A percentile compares a stretch with the other conserved stretches of the same genome.
Evolutionary conservation across 2,888 invertebrate genomes (phyloP).

Genomic region (Sinodicranocentrus sp.): DNA sequence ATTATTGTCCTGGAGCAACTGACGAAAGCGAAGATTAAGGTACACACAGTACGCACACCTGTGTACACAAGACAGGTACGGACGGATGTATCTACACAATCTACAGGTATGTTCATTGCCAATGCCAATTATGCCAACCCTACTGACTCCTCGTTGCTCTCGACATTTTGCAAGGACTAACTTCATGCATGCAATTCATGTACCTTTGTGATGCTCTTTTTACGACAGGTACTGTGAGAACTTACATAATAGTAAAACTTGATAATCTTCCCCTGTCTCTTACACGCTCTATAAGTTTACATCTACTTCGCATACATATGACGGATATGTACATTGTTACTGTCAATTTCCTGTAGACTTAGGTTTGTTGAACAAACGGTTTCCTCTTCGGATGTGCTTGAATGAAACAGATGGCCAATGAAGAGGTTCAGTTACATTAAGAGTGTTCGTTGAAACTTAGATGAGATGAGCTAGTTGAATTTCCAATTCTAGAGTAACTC

Average conservation of each 20-base stretch:
- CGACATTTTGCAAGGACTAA: too few species aligned
- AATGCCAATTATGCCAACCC: too few species aligned
- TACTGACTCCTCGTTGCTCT: too few species aligned
- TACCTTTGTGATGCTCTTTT: neutral
- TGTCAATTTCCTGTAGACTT: constrained; percentile 52
- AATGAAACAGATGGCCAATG: constrained; percentile 60
- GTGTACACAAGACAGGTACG: neutral
- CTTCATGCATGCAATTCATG: too few species aligned
- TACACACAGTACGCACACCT: constrained; percentile 25
- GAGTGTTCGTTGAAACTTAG: constrained; percentile 25
- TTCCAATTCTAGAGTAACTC: too few species aligned
- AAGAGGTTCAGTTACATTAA: neutral
- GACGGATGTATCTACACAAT: too few species aligned
- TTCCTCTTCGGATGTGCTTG: constrained; percentile 44
- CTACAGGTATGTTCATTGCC: too few species aligned
- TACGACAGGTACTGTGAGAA: constrained; percentile 61
- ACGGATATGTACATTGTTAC: constrained; percentile 33
- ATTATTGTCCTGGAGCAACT: constrained; percentile 62
- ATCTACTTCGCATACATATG: constrained; percentile 8
- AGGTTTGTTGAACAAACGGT: constrained; percentile 38
- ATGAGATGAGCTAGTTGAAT: too few species aligned
- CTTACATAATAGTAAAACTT: constrained; percentile 49
- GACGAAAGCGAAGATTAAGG: constrained; percentile 2
- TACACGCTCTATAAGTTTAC: constrained; percentile 3
- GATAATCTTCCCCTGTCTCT: constrained; percentile 28